Percentiles rank a stretch among this genome's conserved stretches.
Evolutionary conservation across 1,140 invertebrate genomes (phyloP).

Genomic region (Mamestra configurata): DNA sequence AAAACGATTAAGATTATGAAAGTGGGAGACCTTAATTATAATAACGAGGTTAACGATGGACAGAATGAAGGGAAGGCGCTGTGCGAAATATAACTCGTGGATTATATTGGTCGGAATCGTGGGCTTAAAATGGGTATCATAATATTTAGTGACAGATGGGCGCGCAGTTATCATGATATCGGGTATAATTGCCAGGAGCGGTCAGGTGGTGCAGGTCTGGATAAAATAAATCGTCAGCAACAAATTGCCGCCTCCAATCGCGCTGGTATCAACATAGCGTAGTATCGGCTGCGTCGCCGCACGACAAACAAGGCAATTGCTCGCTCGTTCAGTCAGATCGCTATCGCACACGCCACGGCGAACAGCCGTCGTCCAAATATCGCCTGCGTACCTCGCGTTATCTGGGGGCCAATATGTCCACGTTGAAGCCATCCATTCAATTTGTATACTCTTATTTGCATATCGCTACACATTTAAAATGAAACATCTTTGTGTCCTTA

Average conservation of each 20-base stretch:
- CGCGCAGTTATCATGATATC: conserved; percentile 28
- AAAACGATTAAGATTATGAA: conserved; percentile 37
- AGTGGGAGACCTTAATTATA: conserved; percentile 33
- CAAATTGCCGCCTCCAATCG: conserved; percentile 65
- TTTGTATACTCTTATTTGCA: conserved; percentile 50
- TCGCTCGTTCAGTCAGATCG: conserved; percentile 67
- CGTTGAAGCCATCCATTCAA: conserved; percentile 48
- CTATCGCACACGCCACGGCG: conserved; percentile 73
- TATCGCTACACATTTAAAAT: conserved; percentile 46
- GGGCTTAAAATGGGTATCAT: conserved; percentile 9
- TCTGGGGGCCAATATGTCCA: conserved; percentile 54
- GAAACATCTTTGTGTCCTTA: conserved; percentile 17
- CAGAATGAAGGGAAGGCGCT: not conserved
- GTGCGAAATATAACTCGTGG: not conserved
- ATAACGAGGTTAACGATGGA: conserved; percentile 34
- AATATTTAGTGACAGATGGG: conserved; percentile 35
- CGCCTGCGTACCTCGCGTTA: conserved; percentile 48
- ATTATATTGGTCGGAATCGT: not conserved
- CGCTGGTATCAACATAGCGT: conserved; percentile 42
- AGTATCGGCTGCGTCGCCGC: conserved; percentile 57
- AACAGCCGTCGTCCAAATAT: conserved; percentile 51
- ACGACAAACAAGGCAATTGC: conserved; percentile 83
- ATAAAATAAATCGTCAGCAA: conserved; percentile 48
- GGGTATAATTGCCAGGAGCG: conserved; percentile 28
- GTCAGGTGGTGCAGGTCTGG: conserved; percentile 19